Evolutionary conservation across 1,140 invertebrate species (phyloP).

Genomic region (Orussus abietinus): DNA sequence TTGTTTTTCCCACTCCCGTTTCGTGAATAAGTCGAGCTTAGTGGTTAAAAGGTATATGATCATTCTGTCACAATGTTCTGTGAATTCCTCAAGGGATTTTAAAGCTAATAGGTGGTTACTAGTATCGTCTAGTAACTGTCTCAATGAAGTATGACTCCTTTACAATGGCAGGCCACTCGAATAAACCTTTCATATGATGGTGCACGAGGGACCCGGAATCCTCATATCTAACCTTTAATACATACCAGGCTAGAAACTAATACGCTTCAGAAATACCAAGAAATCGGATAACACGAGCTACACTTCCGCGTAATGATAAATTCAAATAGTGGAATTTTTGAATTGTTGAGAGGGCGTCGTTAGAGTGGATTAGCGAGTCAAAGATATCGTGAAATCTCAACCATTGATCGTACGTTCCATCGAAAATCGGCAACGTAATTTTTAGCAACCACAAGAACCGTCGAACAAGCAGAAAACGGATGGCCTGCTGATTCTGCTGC

Average conservation of each 20-base stretch:
- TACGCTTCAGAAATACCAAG: slow-evolving; percentile 25
- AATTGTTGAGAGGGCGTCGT: slow-evolving; percentile 21
- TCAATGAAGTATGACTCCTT: slow-evolving; percentile 20
- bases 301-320: slow-evolving; percentile 19
- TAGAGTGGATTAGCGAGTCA: slow-evolving; percentile 31
- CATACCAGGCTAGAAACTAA: slow-evolving; percentile 24
- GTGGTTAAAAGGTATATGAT: slow-evolving; percentile 15
- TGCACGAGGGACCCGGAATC: slow-evolving; percentile 25
- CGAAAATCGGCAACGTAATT: slow-evolving; percentile 33
- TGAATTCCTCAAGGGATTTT: slow-evolving; percentile 21
- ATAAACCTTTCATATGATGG: slow-evolving; percentile 18
- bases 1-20: slow-evolving; percentile 18
- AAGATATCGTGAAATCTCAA: slow-evolving; percentile 34
- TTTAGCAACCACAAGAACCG: too few species aligned
- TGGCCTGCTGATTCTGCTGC: too few species aligned
- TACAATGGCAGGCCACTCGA: slow-evolving; percentile 16
- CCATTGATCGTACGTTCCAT: slow-evolving; percentile 33
- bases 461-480: too few species aligned
- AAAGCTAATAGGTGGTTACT: slow-evolving; percentile 20
- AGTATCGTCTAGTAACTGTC: slow-evolving; percentile 17
- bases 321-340: slow-evolving; percentile 35
- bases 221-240: slow-evolving; percentile 26
- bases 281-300: slow-evolving; percentile 18
- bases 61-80: slow-evolving; percentile 25
- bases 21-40: slow-evolving; percentile 14